Base-by-base conservation (phyloP, 64 coral and sea anemone species). In the Stichodactyla helianthus region DNA sequence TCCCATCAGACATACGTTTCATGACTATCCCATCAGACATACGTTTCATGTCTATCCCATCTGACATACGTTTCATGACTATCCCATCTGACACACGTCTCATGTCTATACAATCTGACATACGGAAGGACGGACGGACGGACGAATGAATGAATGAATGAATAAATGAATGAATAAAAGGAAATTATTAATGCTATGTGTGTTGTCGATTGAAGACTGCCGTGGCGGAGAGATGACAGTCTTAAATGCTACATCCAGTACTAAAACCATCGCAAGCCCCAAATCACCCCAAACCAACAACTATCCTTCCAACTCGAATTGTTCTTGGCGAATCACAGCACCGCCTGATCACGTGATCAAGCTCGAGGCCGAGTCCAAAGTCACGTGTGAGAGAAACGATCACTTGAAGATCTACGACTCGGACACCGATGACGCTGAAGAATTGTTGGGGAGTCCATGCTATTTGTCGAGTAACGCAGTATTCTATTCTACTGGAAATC, bases 391-490 rank as follows among this genome's bases (percentile, higher is more conserved):
- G 19, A n/a, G 0, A 6, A 52, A 79, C 15, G 77, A 79, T 51
- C 16, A 50, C 11, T 31, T 79, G 77, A 79, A 79, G 77, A 79
- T 79, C 50, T 79, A 79, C 50, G 77, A 79, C 13, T n/a, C 62
- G 0, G 62, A n/a, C 62, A 65, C 18, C 22, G 12, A 22, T 65
- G 62, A 8, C 5, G 6, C 20, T 8, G 62, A 65, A 65, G 62
- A 65, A 5, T 22, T 65, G 20, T n/a, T 65, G 19, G 62, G 4
- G 5, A n/a, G 18, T 65, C 62, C 62, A n/a, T 65, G 62, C 8
- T 22, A 6, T 18, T 65, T n/a, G 0, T n/a, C 4, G 5, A n/a
- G 4, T 6, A 22, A 65, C 0, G 6, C 19, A 65, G 62, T 65
- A n/a, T 65, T n/a, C 22, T 65, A 65, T 9, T 65, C 62, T 22